Conservation (phyloP, 2,113 vertebrate species). For the Cyrtonyx montezumae region DNA sequence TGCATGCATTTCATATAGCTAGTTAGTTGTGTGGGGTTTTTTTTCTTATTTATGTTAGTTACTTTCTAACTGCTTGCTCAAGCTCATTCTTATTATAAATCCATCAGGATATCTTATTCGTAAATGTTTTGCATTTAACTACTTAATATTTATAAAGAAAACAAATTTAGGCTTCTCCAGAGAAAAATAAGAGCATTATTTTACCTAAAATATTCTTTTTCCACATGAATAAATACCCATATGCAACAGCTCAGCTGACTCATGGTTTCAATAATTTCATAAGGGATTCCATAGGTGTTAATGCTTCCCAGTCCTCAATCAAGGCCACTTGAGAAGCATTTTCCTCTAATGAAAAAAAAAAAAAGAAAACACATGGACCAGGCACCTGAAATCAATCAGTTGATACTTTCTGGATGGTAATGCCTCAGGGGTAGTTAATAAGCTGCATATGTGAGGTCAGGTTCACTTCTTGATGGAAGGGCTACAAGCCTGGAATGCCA, state of each 20-base stretch:
- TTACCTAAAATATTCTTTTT: not conserved
- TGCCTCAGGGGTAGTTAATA: not conserved
- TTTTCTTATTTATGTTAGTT: not conserved
- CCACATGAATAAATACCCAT: not conserved
- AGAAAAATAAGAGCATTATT: not conserved
- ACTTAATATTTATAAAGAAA: not conserved
- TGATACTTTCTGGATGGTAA: not conserved
- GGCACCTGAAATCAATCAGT: not conserved
- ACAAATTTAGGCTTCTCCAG: not conserved
- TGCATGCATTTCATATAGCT: not conserved
- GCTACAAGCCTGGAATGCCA: rapidly evolving
- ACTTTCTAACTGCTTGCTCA: not conserved
- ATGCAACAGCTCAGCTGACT: not conserved
- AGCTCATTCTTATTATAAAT: not conserved
- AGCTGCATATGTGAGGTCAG: rapidly evolving
- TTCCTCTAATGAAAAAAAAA: not conserved
- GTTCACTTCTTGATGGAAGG: not conserved
- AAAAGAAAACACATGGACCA: not conserved
- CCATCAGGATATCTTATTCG: not conserved
- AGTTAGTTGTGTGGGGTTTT: not conserved
- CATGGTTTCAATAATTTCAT: not conserved
- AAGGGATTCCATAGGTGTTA: not conserved
- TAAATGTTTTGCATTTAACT: not conserved
- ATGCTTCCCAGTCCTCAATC: not conserved
- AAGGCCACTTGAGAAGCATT: not conserved